Evolutionary conservation across 1,140 invertebrate species (phyloP), one percentile per base, ranked within the genome.

Genomic region (Drosophila bocki): DNA sequence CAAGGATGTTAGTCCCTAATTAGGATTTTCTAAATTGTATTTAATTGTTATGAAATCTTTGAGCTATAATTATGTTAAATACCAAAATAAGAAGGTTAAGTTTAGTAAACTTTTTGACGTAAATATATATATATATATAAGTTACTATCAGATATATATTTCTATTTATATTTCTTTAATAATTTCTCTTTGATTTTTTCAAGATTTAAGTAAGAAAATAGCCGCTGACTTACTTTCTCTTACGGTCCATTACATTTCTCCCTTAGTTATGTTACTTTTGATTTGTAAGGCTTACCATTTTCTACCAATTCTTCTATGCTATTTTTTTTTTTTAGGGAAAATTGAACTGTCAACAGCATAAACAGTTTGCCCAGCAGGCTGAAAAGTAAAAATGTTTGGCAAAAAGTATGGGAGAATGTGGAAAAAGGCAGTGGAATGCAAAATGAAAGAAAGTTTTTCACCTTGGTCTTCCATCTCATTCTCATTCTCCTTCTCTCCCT

Each of bases 261-360:
- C n/a, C 12, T 67, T 48, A 57, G 68, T 48, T 69, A 11, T 22
- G 26, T 41, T 47, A 17, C 15, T 41, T 69, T 67, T 68, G 33
- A 48, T 51, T 62, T 53, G 39, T 53, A 45, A 65, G 37, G 32
- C 54, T 62, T 35, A 37, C 9, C 26, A 9, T 58, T 53, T 19
- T 32, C 19, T 32, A 17, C 11, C 6, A 8, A 29, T 35, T 19
- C 19, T 39, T 22, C 7, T 54, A 4, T 48, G 45, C 13, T 51
- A 7, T 8, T n/a, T 19, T 45, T 41, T 69, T 64, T 60, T 42
- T 45, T 17, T 35, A 53, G 48, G 42, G 41, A 68, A 84, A 85
- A 85, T 80, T 84, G 63, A 85, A 85, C 82, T 85, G 82, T 84
- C 82, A 85, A 80, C 67, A 58, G 63, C 81, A 84, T 53, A 68